phyloP scores from a whole-genome alignment of 2,113 vertebrate species.

The Prunella fulvescens region DNA sequence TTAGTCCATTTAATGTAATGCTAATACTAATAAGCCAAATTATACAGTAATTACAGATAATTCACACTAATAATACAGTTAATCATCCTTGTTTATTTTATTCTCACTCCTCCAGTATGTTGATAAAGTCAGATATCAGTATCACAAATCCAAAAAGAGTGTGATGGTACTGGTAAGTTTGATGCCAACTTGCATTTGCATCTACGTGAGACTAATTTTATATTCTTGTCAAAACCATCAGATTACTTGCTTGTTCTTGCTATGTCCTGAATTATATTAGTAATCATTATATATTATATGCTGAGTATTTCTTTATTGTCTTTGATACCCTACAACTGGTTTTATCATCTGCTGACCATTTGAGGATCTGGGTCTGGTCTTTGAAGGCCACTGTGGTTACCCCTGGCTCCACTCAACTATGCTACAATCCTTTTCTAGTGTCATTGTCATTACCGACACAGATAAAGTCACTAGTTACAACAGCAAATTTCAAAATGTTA shows the following conservation, averaged over 20 bases:
- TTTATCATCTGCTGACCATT: neutral
- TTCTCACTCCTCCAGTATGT: neutral
- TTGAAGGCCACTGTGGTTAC: neutral
- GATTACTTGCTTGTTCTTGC: neutral
- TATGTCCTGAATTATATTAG: neutral
- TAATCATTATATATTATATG: neutral
- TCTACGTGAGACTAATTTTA: neutral
- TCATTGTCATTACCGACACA: no score
- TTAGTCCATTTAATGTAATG: neutral
- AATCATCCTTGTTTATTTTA: neutral
- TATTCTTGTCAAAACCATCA: neutral
- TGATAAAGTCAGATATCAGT: neutral
- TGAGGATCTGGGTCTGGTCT: neutral
- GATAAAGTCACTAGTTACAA: no score
- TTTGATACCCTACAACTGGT: neutral
- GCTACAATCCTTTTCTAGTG: neutral
- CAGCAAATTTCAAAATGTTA: no score
- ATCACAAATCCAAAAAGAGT: neutral
- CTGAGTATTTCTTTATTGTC: neutral
- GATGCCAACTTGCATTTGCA: neutral
- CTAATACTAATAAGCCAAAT: neutral
- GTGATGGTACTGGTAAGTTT: neutral
- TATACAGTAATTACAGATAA: neutral
- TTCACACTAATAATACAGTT: neutral
- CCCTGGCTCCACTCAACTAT: neutral